phyloP scores from a whole-genome alignment of 2,113 vertebrate genomes.

The Sturnus vulgaris region DNA sequence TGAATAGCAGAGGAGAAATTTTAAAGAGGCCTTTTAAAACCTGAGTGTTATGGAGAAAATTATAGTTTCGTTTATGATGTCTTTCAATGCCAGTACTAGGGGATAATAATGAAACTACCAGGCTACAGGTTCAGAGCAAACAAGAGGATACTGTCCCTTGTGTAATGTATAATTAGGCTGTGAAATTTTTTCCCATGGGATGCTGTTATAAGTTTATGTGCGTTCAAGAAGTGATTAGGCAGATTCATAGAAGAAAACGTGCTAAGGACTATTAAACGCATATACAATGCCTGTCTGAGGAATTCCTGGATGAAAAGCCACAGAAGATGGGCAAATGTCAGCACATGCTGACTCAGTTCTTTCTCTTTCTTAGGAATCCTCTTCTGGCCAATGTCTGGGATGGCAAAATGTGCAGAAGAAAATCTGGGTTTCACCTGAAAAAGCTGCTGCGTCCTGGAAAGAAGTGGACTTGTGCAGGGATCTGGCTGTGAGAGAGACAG shows the following conservation, averaged over 20 bases:
- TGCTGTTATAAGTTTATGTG: not conserved
- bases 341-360: not conserved
- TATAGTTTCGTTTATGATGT: not conserved
- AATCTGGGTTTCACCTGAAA: not conserved
- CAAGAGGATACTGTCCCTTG: not conserved
- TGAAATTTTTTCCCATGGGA: not conserved
- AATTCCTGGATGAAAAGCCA: not conserved
- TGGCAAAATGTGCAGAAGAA: not conserved
- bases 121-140: not conserved
- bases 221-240: not conserved
- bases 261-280: not conserved
- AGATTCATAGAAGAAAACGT: not conserved
- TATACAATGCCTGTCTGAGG: not conserved
- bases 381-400: not conserved
- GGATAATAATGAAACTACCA: not conserved
- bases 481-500: not conserved
- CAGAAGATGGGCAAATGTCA: not conserved
- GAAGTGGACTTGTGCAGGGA: not conserved
- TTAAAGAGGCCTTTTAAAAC: slow-evolving; percentile 10
- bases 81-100: not conserved
- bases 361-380: not conserved
- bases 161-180: not conserved
- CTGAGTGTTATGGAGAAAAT: not conserved
- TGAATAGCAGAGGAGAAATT: slow-evolving; percentile 3
- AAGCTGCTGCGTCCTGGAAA: not conserved